Percentiles rank a stretch among this genome's conserved stretches.
Conservation (phyloP, 2,113 vertebrate genomes). For the Ivindomyrus marchei region DNA sequence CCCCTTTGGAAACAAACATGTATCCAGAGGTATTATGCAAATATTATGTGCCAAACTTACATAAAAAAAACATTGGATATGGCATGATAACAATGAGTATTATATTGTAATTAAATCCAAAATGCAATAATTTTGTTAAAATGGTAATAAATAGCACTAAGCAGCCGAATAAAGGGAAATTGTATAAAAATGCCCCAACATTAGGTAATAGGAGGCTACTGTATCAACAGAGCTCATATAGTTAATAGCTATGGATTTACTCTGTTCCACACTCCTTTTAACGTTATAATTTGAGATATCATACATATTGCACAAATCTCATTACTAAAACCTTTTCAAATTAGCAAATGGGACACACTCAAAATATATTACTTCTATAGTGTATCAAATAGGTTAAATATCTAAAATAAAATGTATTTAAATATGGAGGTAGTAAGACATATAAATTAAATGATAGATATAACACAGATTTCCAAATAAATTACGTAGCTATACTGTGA, state of each 20-base stretch:
- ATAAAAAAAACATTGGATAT: not conserved
- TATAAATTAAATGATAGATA: slow-evolving; percentile 17
- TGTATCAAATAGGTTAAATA: slow-evolving; percentile 37
- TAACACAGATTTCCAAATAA: slow-evolving; percentile 13
- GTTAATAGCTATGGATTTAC: slow-evolving; percentile 23
- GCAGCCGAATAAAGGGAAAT: slow-evolving; percentile 22
- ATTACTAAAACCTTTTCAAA: slow-evolving; percentile 17
- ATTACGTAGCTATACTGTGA: not conserved
- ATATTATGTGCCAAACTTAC: not conserved
- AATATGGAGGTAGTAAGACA: slow-evolving; percentile 34
- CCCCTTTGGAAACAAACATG: not conserved
- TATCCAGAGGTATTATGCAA: not conserved
- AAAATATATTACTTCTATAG: slow-evolving; percentile 22
- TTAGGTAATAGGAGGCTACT: slow-evolving; percentile 22
- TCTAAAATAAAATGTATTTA: slow-evolving; percentile 26
- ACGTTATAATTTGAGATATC: not conserved
- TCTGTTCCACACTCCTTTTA: slow-evolving; percentile 2
- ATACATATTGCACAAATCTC: slow-evolving; percentile 10
- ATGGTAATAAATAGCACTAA: not conserved
- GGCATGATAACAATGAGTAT: not conserved
- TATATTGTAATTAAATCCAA: not conserved
- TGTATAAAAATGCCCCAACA: not conserved
- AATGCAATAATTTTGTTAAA: not conserved
- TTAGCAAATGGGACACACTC: slow-evolving; percentile 24
- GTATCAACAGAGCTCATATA: slow-evolving; percentile 24